phyloP scores from a whole-genome alignment of 2,113 vertebrate species.

The Orcinus orca region DNA sequence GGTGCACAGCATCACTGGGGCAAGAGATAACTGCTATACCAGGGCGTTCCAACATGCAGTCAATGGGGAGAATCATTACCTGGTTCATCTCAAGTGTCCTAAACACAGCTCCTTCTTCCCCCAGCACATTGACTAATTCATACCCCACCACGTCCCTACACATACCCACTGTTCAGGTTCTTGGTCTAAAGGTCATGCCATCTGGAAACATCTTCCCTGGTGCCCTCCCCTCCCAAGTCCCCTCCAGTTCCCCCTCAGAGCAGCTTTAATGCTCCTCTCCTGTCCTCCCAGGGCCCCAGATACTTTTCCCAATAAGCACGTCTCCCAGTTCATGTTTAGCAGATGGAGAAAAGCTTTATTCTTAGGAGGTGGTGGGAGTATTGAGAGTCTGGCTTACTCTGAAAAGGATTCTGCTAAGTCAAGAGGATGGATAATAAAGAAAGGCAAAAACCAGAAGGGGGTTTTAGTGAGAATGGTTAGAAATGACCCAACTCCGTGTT shows the following conservation, averaged over 20 bases:
- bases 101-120: not conserved
- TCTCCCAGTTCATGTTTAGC: not conserved
- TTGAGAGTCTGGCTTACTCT: not conserved
- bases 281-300: not conserved
- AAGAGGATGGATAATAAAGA: not conserved
- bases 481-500: not conserved
- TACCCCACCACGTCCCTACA: rapidly evolving
- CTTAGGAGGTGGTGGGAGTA: not conserved
- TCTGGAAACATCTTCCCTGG: not conserved
- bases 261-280: not conserved
- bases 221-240: not conserved
- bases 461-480: not conserved
- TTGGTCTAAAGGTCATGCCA: not conserved
- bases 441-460: not conserved
- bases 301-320: not conserved
- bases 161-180: not conserved
- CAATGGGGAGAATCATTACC: not conserved
- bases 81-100: not conserved
- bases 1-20: no score
- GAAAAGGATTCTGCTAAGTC: not conserved
- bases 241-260: rapidly evolving
- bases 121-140: not conserved
- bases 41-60: rapidly evolving
- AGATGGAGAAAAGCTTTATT: not conserved
- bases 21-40: not conserved